A percentile compares a stretch with the other conserved stretches of the same genome.
phyloP scores from a whole-genome alignment of 1,140 invertebrate species.

The Centruroides vittatus region DNA sequence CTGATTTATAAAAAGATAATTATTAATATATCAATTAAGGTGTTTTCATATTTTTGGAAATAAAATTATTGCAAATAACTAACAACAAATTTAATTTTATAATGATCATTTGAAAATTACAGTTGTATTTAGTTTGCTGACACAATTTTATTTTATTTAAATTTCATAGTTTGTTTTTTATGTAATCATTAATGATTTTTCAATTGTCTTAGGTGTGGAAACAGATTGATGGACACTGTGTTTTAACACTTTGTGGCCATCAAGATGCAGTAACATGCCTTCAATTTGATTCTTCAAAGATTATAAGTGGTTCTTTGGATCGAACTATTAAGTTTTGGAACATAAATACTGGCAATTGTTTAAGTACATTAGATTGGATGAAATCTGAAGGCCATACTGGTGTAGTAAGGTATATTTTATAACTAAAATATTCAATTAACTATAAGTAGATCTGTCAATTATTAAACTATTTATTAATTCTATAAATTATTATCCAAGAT shows the following conservation, averaged over 20 bases:
- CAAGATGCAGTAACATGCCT: conserved; percentile 37
- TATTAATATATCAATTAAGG: no score
- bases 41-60: no score
- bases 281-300: conserved; percentile 33
- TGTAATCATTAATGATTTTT: neutral
- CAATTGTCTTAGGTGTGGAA: conserved; percentile 30
- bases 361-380: conserved; percentile 42
- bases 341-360: conserved; percentile 31
- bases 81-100: no score
- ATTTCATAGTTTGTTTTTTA: neutral
- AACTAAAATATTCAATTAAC: no score
- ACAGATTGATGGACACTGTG: conserved; percentile 27
- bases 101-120: no score
- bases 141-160: neutral
- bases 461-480: neutral
- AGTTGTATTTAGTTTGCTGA: no score
- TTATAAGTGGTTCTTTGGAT: conserved; percentile 37
- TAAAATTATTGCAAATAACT: no score
- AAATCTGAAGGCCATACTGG: conserved; percentile 39
- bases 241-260: conserved; percentile 33
- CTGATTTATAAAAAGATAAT: no score
- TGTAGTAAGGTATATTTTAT: conserved; percentile 25
- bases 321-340: conserved; percentile 39
- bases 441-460: no score
- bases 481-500: neutral